These are phyloP conservation scores for Mythimna lalbum DNA, from an alignment of 2,888 invertebrate species.

Conservation along the genomic window DNA sequence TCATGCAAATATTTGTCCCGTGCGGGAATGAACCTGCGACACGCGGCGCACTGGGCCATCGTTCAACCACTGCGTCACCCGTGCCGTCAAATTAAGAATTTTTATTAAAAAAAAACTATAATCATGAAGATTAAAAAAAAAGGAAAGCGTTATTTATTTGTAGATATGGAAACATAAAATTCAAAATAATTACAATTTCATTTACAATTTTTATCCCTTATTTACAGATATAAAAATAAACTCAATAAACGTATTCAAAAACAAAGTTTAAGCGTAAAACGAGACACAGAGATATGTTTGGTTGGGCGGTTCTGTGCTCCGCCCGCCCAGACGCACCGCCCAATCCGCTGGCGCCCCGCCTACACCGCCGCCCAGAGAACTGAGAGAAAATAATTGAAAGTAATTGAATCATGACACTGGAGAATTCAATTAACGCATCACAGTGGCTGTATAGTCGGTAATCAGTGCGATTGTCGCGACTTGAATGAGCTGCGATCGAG, in stretches of 20 bases:
- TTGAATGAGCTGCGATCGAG: constrained; percentile 26
- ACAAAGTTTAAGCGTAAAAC: constrained; percentile 51
- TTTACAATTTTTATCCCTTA: background rate
- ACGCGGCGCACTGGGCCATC: too few relatives aligned
- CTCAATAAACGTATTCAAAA: constrained; percentile 49
- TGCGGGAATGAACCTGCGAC: too few relatives aligned
- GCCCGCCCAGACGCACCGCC: constrained; percentile 82
- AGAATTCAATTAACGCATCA: constrained; percentile 83
- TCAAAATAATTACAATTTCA: background rate
- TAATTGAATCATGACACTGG: constrained; percentile 84
- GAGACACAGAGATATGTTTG: constrained; percentile 69
- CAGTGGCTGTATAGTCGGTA: constrained; percentile 68
- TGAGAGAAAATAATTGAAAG: constrained; percentile 81
- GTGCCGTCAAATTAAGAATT: background rate
- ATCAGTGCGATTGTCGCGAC: constrained; percentile 80
- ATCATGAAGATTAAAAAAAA: background rate
- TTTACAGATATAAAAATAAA: constrained; percentile 20
- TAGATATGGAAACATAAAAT: background rate
- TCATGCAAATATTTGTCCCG: too few relatives aligned
- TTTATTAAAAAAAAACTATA: background rate
- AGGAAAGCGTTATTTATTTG: background rate
- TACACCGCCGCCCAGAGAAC: constrained; percentile 75
- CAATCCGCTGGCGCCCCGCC: constrained; percentile 79
- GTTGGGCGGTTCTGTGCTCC: constrained; percentile 80
- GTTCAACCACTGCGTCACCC: too few relatives aligned